A percentile compares a stretch with the other conserved stretches of the same genome.
These are phyloP conservation scores for Abrostola tripartita DNA, from an alignment of 2,888 invertebrate genomes.

Conservation along the genomic window DNA sequence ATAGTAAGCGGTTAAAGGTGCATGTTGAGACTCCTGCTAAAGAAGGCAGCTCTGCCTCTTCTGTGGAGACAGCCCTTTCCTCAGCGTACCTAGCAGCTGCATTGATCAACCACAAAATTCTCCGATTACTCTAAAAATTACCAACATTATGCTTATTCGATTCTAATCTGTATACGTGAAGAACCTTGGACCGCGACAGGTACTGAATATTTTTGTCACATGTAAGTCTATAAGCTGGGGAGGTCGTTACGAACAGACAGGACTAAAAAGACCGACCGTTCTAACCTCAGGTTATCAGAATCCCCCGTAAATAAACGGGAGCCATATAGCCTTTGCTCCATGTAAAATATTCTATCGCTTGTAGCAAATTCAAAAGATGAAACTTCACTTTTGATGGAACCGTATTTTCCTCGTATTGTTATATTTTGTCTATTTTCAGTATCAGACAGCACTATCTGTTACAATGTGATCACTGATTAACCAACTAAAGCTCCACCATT, in stretches of 20 bases:
- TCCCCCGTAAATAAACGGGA: not conserved
- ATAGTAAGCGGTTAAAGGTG: no score
- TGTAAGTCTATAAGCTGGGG: not conserved
- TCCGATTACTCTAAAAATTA: no score
- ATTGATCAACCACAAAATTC: no score
- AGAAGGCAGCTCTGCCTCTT: no score
- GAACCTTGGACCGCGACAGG: not conserved
- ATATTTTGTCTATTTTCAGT: no score
- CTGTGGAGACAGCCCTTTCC: no score
- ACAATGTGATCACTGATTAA: constrained; percentile 4
- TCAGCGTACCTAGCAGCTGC: no score
- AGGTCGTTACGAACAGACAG: constrained; percentile 1
- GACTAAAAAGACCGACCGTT: not conserved
- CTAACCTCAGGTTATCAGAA: not conserved
- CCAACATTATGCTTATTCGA: no score
- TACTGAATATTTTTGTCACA: not conserved
- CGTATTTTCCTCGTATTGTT: no score
- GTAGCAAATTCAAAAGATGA: not conserved
- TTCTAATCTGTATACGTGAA: no score
- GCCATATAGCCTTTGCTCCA: constrained; percentile 1
- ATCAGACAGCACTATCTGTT: not conserved
- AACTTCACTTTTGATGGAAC: no score
- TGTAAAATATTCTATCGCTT: constrained; percentile 2
- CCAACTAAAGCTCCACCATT: constrained; percentile 21
- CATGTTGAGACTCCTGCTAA: no score